Percentiles rank a stretch among this genome's conserved stretches.
phyloP scores from a whole-genome alignment of 2,113 vertebrate genomes.

The Oreochromis spilurus region DNA sequence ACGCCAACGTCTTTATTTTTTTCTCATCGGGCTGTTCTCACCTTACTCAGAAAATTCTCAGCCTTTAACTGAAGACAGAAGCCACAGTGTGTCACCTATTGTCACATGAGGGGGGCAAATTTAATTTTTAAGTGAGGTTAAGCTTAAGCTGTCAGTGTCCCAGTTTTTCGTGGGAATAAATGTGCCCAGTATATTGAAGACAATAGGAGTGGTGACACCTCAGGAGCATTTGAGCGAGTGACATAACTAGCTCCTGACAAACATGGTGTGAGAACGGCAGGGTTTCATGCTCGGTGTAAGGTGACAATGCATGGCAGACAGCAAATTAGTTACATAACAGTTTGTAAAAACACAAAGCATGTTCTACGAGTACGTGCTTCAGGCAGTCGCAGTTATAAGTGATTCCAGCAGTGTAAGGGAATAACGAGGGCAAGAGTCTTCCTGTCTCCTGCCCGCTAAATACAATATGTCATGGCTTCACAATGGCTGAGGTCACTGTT shows the following conservation, averaged over 20 bases:
- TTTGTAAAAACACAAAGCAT: neutral
- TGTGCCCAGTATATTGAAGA: neutral
- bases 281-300: neutral
- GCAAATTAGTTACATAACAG: neutral
- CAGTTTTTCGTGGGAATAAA: neutral
- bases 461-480: constrained; percentile 22
- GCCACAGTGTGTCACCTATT: neutral
- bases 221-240: neutral
- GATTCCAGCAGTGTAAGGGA: neutral
- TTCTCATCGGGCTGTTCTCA: neutral
- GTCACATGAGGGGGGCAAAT: neutral
- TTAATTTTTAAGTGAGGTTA: neutral
- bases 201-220: neutral
- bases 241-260: neutral
- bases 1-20: neutral
- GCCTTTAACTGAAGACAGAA: neutral
- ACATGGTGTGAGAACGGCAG: neutral
- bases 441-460: constrained; percentile 17
- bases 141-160: neutral
- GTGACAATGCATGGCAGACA: neutral
- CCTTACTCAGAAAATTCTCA: no score
- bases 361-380: neutral
- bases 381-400: neutral
- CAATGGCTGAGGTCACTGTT: constrained; percentile 14
- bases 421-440: constrained; percentile 35